Conservation (phyloP, 1,140 invertebrate genomes). For the Panagrolaimus sp. region DNA sequence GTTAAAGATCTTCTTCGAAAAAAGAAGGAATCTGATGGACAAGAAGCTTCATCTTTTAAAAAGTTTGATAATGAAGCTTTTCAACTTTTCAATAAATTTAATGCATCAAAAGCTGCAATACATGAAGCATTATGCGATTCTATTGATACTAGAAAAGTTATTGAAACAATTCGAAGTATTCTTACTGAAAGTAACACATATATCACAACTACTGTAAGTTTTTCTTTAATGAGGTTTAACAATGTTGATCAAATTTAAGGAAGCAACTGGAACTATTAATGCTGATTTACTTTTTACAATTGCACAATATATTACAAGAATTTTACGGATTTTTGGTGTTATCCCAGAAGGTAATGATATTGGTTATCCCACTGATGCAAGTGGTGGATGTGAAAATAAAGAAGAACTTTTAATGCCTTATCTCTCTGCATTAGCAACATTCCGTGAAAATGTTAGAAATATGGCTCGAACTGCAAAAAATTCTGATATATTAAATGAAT, state of each 20-base stretch:
- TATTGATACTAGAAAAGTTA: conserved; percentile 77
- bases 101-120: conserved; percentile 67
- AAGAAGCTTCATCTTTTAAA: conserved; percentile 24
- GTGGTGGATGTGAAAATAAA: conserved; percentile 43
- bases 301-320: conserved; percentile 72
- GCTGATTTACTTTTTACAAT: conserved; percentile 62
- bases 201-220: conserved; percentile 67
- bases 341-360: conserved; percentile 69
- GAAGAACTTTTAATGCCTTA: conserved; percentile 82
- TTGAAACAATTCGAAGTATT: conserved; percentile 77
- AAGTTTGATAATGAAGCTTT: conserved; percentile 24
- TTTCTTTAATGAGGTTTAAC: conserved; percentile 60
- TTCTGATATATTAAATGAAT: conserved; percentile 67
- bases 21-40: conserved; percentile 17
- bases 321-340: conserved; percentile 82
- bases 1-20: conserved; percentile 77
- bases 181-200: conserved; percentile 78
- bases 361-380: conserved; percentile 67
- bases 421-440: conserved; percentile 74
- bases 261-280: conserved; percentile 54
- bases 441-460: conserved; percentile 74
- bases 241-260: conserved; percentile 35
- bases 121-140: conserved; percentile 86
- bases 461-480: conserved; percentile 69
- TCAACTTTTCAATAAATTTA: conserved; percentile 63